phyloP scores from a whole-genome alignment of 2,888 invertebrate species.

The Charanyca ferruginea region DNA sequence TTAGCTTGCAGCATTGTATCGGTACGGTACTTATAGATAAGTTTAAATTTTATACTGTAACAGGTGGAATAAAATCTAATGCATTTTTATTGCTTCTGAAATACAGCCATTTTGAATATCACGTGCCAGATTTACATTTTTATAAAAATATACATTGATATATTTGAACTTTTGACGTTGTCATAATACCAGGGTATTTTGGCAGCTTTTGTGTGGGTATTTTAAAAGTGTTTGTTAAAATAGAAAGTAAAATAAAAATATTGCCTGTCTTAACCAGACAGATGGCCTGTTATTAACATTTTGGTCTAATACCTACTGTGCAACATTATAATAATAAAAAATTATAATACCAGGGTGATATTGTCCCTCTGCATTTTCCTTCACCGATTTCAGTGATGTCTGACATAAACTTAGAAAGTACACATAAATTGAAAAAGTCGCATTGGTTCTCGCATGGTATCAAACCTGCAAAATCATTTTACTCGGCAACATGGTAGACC shows the following conservation, averaged over 20 bases:
- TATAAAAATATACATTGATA: constrained; percentile 1
- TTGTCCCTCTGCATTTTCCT: too few species aligned
- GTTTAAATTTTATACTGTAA: constrained; percentile 31
- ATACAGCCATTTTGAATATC: constrained; percentile 18
- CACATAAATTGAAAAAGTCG: too few species aligned
- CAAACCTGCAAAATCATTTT: too few species aligned
- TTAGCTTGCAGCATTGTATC: constrained; percentile 31
- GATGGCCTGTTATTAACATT: neutral
- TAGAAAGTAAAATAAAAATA: neutral
- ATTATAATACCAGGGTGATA: too few species aligned
- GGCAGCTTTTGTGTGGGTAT: neutral
- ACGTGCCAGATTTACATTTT: constrained; percentile 21
- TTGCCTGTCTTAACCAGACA: neutral
- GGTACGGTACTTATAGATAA: constrained; percentile 33
- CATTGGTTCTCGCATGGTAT: too few species aligned
- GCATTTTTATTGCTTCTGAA: constrained; percentile 27
- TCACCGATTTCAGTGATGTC: too few species aligned
- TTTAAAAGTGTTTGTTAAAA: neutral
- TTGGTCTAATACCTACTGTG: neutral
- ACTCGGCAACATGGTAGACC: too few species aligned
- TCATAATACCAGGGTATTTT: neutral
- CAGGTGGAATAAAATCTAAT: constrained; percentile 42
- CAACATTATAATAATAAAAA: too few species aligned
- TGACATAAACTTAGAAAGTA: too few species aligned
- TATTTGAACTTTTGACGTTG: constrained; percentile 11